phyloP scores from a whole-genome alignment of 1,140 invertebrate genomes.

The Temnothorax curvispinosus region DNA sequence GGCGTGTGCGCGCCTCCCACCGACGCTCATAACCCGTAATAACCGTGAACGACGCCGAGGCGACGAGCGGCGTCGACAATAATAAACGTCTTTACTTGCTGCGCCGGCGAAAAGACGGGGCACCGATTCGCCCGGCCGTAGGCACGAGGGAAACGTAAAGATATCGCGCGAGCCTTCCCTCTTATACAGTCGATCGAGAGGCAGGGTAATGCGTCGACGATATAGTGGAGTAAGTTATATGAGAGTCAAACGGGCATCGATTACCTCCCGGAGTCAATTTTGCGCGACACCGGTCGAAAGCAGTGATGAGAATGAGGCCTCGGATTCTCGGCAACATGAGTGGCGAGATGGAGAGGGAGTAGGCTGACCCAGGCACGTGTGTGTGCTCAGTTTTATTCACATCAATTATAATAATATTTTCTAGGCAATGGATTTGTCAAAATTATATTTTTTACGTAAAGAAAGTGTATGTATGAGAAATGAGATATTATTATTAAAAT shows the following conservation, averaged over 20 bases:
- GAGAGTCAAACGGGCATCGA: conserved; percentile 48
- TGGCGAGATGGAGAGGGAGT: too few species aligned
- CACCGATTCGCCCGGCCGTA: background rate
- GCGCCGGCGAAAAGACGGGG: conserved; percentile 51
- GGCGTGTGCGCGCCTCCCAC: background rate
- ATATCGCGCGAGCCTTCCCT: conserved; percentile 38
- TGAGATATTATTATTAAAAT: too few species aligned
- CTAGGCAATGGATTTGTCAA: too few species aligned
- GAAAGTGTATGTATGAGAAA: too few species aligned
- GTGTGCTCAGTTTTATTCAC: too few species aligned
- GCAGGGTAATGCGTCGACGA: conserved; percentile 44
- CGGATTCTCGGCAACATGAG: too few species aligned
- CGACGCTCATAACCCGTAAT: conserved; percentile 60
- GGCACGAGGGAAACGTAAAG: conserved; percentile 51
- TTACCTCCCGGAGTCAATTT: conserved; percentile 23
- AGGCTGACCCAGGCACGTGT: too few species aligned
- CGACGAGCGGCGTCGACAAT: conserved; percentile 63
- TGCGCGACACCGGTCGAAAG: conserved; percentile 21
- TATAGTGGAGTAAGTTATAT: conserved; percentile 65
- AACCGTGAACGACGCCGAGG: conserved; percentile 41
- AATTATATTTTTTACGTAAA: too few species aligned
- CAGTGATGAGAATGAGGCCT: too few species aligned
- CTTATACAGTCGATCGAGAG: background rate
- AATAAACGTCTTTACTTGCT: conserved; percentile 68
- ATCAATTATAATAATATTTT: too few species aligned